phyloP scores from a whole-genome alignment of 2,113 vertebrate species.

The Perognathus longimembris region DNA sequence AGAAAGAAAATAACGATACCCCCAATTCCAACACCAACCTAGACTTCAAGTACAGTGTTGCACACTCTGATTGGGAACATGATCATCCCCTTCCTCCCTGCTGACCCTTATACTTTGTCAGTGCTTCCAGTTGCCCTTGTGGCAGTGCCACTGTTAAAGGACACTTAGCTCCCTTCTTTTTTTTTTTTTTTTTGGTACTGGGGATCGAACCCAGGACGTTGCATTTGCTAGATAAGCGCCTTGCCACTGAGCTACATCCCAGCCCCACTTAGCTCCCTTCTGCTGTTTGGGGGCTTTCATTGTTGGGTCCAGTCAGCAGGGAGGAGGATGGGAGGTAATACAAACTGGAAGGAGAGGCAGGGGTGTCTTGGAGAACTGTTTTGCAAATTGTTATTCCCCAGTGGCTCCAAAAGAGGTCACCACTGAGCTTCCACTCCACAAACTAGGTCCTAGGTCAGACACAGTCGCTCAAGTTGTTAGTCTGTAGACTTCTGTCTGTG shows the following conservation, averaged over 20 bases:
- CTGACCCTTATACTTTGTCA: background rate
- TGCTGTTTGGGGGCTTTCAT: background rate
- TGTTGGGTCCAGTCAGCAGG: background rate
- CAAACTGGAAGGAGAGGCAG: background rate
- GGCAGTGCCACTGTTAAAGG: background rate
- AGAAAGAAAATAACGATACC: background rate
- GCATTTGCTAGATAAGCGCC: no score
- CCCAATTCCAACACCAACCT: background rate
- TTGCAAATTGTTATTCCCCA: background rate
- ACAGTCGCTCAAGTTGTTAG: background rate
- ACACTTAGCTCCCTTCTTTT: background rate
- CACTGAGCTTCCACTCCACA: background rate
- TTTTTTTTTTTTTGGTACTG: no score
- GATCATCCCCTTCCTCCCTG: background rate
- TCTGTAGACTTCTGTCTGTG: background rate
- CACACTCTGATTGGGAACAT: rapidly evolving
- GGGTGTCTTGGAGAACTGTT: background rate
- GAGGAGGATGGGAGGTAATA: background rate
- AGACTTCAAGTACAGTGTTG: background rate
- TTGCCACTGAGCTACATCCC: no score
- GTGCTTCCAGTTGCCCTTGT: background rate
- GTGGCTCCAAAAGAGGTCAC: background rate
- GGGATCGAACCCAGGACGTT: no score
- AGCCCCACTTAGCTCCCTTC: no score
- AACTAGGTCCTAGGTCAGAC: background rate